phyloP scores from a whole-genome alignment of 2,797 vertebrate genomes.

The Danio kyathit region DNA sequence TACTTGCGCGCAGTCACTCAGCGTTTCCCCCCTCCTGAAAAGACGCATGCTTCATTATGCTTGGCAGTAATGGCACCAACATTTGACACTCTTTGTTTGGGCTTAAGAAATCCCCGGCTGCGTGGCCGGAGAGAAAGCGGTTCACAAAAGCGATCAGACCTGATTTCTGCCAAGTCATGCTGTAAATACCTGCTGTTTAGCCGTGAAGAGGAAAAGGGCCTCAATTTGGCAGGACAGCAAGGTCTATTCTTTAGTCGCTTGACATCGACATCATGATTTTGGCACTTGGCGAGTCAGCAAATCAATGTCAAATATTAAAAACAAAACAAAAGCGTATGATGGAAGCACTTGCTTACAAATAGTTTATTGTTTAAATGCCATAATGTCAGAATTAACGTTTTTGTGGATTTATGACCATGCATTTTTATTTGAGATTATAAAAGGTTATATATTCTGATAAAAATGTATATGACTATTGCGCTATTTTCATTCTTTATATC shows the following conservation, averaged over 20 bases:
- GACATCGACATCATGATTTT: slow-evolving; percentile 3
- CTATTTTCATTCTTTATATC: too few species aligned
- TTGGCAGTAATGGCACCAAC: slow-evolving; percentile 80
- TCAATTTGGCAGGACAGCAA: slow-evolving; percentile 29
- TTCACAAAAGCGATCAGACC: slow-evolving; percentile 58
- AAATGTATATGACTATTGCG: too few species aligned
- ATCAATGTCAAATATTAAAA: not conserved
- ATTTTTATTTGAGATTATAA: not conserved
- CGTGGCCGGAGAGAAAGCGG: slow-evolving; percentile 65
- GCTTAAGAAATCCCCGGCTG: slow-evolving; percentile 68
- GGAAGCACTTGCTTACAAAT: not conserved
- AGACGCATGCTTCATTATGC: slow-evolving; percentile 75
- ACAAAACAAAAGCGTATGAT: not conserved
- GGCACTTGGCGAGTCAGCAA: slow-evolving; percentile 6
- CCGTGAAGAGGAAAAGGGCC: slow-evolving; percentile 14
- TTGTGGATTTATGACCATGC: not conserved
- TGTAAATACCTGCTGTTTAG: slow-evolving; percentile 48
- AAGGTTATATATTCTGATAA: too few species aligned
- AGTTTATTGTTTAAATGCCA: not conserved
- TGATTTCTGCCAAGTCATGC: slow-evolving; percentile 57
- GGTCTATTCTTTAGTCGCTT: not conserved
- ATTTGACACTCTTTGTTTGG: slow-evolving; percentile 77
- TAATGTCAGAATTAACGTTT: not conserved
- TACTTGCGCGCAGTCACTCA: slow-evolving; percentile 68
- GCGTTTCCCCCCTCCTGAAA: slow-evolving; percentile 70